These are phyloP conservation scores for Xiphorhynchus elegans DNA, from an alignment of 2,113 vertebrate genomes.

Conservation along the genomic window DNA sequence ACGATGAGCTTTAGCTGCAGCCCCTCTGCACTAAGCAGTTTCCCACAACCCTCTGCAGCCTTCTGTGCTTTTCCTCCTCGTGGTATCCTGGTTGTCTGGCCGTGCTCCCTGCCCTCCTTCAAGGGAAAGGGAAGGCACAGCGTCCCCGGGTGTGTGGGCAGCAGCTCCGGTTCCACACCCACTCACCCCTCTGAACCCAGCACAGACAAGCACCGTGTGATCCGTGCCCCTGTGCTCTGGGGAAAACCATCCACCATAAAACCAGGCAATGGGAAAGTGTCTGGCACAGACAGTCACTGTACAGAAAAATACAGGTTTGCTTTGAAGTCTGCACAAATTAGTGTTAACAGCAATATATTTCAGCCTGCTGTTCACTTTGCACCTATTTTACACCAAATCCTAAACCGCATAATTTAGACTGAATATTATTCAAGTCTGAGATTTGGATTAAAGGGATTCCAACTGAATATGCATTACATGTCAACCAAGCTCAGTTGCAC, in stretches of 20 bases:
- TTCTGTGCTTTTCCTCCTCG: not conserved
- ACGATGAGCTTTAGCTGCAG: not conserved
- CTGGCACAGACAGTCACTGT: not conserved
- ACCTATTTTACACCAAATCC: not conserved
- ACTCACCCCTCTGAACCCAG: not conserved
- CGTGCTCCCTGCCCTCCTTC: not conserved
- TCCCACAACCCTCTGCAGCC: not conserved
- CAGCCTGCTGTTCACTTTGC: not conserved
- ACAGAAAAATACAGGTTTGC: not conserved
- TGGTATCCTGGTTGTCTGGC: not conserved
- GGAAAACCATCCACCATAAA: not conserved
- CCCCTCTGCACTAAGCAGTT: not conserved
- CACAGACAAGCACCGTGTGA: not conserved
- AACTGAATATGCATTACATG: not conserved
- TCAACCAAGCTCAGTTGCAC: not conserved
- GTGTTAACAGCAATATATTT: not conserved
- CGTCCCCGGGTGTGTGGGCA: not conserved
- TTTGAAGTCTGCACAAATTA: not conserved
- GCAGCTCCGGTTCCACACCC: not conserved
- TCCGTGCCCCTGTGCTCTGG: not conserved
- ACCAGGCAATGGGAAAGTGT: not conserved
- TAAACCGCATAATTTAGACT: not conserved
- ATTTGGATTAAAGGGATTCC: not conserved
- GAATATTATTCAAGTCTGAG: not conserved
- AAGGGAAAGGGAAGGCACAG: not conserved